Evolutionary conservation across 2,797 vertebrate species (phyloP).

Genomic region (Pseudochaenichthys georgianus): DNA sequence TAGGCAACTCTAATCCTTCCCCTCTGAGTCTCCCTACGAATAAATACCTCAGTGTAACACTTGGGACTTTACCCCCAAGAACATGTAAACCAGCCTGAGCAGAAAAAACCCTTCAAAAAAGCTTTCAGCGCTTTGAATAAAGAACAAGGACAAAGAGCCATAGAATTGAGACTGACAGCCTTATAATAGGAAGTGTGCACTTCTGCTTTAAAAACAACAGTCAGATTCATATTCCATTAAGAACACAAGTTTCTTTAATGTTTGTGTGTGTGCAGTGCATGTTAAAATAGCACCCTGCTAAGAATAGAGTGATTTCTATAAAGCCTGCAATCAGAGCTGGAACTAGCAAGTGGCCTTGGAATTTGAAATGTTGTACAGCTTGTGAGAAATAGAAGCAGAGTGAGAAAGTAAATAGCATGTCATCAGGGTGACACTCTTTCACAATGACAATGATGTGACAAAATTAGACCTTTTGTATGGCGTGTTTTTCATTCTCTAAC

Average conservation of each 20-base stretch:
- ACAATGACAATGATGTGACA: constrained; percentile 24
- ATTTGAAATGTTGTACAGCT: constrained; percentile 44
- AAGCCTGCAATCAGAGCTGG: constrained; percentile 63
- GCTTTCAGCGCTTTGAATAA: constrained; percentile 49
- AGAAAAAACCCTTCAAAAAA: constrained; percentile 25
- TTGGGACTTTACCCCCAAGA: constrained; percentile 56
- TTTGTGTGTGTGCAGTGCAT: constrained; percentile 32
- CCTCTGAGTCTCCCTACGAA: constrained; percentile 33
- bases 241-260: constrained; percentile 68
- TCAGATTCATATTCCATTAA: constrained; percentile 47
- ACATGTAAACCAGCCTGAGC: constrained; percentile 45
- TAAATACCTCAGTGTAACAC: constrained; percentile 52
- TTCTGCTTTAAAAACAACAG: constrained; percentile 39
- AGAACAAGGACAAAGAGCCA: constrained; percentile 46
- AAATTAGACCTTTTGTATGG: constrained; percentile 21
- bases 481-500: constrained; percentile 3
- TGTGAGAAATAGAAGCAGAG: constrained; percentile 35
- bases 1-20: constrained; percentile 39
- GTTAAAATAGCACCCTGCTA: constrained; percentile 55
- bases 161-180: constrained; percentile 59
- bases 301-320: constrained; percentile 53
- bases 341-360: constrained; percentile 48
- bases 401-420: constrained; percentile 41
- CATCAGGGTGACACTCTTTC: constrained; percentile 25
- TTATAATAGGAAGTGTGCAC: constrained; percentile 47